phyloP scores from a whole-genome alignment of 2,888 invertebrate species.

The Acholoe squamosa region DNA sequence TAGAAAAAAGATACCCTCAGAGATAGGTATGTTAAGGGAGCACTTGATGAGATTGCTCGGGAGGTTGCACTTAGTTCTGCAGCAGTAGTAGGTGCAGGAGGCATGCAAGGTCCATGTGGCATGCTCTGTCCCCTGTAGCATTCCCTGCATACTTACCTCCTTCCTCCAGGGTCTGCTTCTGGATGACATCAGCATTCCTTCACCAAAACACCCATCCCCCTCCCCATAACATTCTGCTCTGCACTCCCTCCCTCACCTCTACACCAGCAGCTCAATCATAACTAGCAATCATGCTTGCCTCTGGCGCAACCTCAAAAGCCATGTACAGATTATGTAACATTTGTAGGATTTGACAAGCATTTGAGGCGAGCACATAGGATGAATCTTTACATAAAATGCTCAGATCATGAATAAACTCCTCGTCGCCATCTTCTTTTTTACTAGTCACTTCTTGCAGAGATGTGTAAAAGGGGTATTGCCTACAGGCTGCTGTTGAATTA shows the following conservation, averaged over 20 bases:
- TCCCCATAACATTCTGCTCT: not conserved
- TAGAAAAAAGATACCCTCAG: not conserved
- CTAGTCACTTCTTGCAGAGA: too few species aligned
- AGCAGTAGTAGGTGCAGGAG: not conserved
- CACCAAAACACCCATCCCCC: not conserved
- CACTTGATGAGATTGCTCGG: not conserved
- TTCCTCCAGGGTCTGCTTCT: not conserved
- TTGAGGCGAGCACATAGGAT: not conserved
- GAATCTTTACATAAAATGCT: not conserved
- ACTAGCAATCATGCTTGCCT: not conserved
- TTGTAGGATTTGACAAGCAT: not conserved
- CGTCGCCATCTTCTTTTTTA: not conserved
- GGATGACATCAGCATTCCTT: conserved; percentile 50
- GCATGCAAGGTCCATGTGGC: not conserved
- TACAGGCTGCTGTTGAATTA: conserved; percentile 5
- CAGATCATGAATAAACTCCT: not conserved
- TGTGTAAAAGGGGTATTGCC: not conserved
- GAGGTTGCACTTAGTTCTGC: not conserved
- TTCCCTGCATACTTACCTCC: conserved; percentile 49
- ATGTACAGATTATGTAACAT: not conserved
- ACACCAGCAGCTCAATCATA: not conserved
- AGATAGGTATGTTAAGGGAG: not conserved
- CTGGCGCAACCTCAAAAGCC: not conserved
- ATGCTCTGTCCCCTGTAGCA: not conserved
- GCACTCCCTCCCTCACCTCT: not conserved